Base-by-base conservation (phyloP, 2,113 vertebrate species). In the Arizona elegans region DNA sequence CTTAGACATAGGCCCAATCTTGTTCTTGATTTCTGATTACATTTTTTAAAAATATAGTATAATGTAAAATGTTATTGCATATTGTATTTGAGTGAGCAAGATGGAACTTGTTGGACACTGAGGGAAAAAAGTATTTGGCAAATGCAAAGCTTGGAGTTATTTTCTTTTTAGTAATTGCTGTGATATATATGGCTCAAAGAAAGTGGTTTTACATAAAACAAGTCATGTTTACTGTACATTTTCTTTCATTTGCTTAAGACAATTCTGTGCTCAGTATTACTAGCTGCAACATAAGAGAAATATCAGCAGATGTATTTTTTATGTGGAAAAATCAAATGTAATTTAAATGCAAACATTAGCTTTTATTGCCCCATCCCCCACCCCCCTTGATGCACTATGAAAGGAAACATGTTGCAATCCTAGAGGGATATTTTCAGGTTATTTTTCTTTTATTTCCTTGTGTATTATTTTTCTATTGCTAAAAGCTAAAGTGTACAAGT, bases 331-430 rank as follows among this genome's bases (percentile, higher is more conserved):
- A 96, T 95, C 93, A 96, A 96, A 94, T 97, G 95, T 96, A 97
- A 98, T 97, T 96, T 97, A 97, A 97, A 96, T 96, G 96, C 96
- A 97, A 96, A 97, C 91, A 96, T 94, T 90, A 89, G 94, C 95
- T 96, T 96, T 95, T 94, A 97, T 91, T 95, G 94, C 92, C 93
- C 38, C 38, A 38, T 90, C 13, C 3, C 93, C 95, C 52, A 1
- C 92, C 94, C 93, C 95, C 94, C 94, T 96, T 96, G 95, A 95
- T 96, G 93, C 96, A 96, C 95, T 96, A 97, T 96, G 97, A 96
- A 96, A 97, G 95, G 95, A 94, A 94, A 93, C 93, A 93, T 86
- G 93, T 90, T 91, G 94, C 90, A 95, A 93, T 96, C 96, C 94
- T 85, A 88, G 93, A 29, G 26, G 26, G 26, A 62, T 62, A 11